phyloP scores from a whole-genome alignment of 2,113 vertebrate species.

The Dicrurus megarhynchus region DNA sequence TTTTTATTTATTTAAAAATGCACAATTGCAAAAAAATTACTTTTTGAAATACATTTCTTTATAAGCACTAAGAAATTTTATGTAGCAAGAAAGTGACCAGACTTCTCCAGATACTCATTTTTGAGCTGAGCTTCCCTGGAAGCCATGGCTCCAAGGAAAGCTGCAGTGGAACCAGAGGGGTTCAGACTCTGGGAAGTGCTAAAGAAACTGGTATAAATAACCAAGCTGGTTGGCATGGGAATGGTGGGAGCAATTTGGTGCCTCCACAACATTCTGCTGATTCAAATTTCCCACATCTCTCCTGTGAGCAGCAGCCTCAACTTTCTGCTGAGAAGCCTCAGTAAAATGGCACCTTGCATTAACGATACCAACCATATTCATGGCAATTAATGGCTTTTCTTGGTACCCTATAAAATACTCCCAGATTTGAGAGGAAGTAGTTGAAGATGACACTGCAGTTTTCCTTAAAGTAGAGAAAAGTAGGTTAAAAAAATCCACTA shows the following conservation, averaged over 20 bases:
- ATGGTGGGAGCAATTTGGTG: neutral
- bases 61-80: conserved; percentile 43
- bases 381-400: conserved; percentile 1
- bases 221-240: neutral
- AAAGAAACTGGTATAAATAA: neutral
- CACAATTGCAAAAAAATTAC: conserved; percentile 66
- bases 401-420: neutral
- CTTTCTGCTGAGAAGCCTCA: neutral
- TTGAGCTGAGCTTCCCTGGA: neutral
- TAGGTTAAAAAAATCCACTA: conserved; percentile 29
- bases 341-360: neutral
- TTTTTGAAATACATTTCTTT: conserved; percentile 53
- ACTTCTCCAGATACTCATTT: neutral
- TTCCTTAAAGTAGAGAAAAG: conserved; percentile 36
- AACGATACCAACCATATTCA: neutral
- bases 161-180: neutral
- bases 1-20: conserved; percentile 69
- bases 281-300: neutral
- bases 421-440: neutral
- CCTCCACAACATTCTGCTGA: neutral
- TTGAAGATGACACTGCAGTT: conserved; percentile 25
- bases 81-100: conserved; percentile 36
- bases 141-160: neutral
- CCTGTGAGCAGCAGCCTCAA: neutral
- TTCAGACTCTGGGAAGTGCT: neutral